phyloP scores from a whole-genome alignment of 2,113 vertebrate species.

The Labeo rohita region DNA sequence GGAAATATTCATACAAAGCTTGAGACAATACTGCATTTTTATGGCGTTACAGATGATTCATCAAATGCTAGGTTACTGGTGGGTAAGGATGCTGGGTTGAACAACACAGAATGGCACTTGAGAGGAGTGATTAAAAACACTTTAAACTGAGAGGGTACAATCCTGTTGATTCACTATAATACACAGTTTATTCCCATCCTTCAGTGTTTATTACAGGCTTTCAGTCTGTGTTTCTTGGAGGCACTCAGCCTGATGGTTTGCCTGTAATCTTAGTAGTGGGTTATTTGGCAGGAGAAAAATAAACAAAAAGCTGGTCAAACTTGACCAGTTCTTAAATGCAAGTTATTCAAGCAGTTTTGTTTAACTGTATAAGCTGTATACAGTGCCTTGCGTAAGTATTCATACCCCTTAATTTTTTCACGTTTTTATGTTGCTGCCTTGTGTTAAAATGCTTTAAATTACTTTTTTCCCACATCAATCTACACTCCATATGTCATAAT shows the following conservation, averaged over 20 bases:
- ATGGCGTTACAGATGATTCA: background rate
- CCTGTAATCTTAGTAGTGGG: too few species aligned
- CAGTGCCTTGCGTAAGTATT: too few species aligned
- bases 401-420: too few species aligned
- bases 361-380: background rate
- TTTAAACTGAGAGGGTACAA: background rate
- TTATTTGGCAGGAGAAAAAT: background rate
- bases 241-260: background rate
- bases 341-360: background rate
- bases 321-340: background rate
- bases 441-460: too few species aligned
- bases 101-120: background rate
- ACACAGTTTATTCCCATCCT: background rate
- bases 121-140: background rate
- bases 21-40: background rate
- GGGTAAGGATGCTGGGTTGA: background rate
- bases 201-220: background rate
- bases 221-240: background rate
- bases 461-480: too few species aligned
- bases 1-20: background rate
- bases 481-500: too few species aligned
- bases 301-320: background rate
- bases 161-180: background rate
- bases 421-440: too few species aligned
- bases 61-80: background rate